Conservation (phyloP, 2,113 vertebrate genomes). For the Notothenia rossii region DNA sequence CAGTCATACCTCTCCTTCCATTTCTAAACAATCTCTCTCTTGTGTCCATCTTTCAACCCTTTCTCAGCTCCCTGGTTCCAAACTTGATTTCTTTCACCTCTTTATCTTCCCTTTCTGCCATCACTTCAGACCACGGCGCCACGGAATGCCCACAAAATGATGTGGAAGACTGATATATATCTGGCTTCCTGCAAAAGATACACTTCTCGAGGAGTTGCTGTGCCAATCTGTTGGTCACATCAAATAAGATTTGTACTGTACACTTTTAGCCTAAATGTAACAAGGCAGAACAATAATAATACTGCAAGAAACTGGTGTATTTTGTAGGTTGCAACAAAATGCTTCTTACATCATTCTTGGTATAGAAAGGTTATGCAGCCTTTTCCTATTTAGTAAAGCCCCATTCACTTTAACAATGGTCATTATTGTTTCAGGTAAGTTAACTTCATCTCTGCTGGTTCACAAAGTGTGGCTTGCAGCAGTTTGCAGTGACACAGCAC, state of each 20-base stretch:
- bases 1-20: slow-evolving; percentile 26
- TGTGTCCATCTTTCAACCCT: slow-evolving; percentile 3
- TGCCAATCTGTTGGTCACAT: slow-evolving; percentile 16
- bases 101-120: slow-evolving; percentile 5
- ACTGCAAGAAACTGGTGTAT: background rate
- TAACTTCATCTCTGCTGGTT: background rate
- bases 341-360: background rate
- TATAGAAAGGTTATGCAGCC: background rate
- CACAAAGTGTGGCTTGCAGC: background rate
- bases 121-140: slow-evolving; percentile 28
- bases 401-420: background rate
- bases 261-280: background rate
- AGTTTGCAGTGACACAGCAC: background rate
- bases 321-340: background rate
- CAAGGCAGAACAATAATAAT: no score
- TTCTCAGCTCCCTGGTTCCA: background rate
- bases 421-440: background rate
- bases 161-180: slow-evolving; percentile 9
- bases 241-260: no score
- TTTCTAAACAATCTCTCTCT: slow-evolving; percentile 15
- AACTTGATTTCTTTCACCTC: slow-evolving; percentile 2
- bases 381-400: background rate
- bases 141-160: slow-evolving; percentile 14
- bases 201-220: slow-evolving; percentile 1
- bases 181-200: slow-evolving; percentile 5